phyloP scores from a whole-genome alignment of 2,113 vertebrate species.

The Brevimyrus niger region DNA sequence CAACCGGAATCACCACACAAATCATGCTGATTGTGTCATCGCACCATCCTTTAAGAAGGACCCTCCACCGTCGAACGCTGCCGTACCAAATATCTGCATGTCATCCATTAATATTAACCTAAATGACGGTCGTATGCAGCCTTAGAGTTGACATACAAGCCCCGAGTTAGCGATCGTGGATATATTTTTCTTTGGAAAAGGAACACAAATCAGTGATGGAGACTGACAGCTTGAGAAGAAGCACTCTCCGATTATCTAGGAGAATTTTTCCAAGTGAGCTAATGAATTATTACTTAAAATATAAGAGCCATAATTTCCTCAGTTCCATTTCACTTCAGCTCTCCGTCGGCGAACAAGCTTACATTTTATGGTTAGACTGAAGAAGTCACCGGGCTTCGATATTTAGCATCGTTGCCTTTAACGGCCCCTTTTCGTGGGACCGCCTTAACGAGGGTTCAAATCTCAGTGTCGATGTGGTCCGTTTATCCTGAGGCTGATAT shows the following conservation, averaged over 20 bases:
- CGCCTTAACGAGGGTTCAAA: background rate
- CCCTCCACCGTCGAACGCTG: background rate
- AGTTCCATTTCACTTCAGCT: background rate
- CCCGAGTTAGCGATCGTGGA: background rate
- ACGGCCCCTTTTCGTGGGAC: background rate
- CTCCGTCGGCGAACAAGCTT: background rate
- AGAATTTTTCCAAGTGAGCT: background rate
- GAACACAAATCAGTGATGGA: background rate
- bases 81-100: background rate
- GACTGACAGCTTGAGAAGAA: background rate
- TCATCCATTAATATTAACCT: background rate
- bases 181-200: background rate
- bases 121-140: background rate
- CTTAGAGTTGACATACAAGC: background rate
- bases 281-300: background rate
- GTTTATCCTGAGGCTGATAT: background rate
- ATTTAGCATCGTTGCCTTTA: background rate
- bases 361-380: background rate
- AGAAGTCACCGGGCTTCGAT: background rate
- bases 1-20: background rate
- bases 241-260: background rate
- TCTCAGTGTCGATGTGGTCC: background rate
- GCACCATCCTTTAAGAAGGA: background rate
- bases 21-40: background rate
- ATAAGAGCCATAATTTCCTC: background rate